Evolutionary conservation across 2,797 vertebrate species (phyloP).

Genomic region (Alfaro cultratus): DNA sequence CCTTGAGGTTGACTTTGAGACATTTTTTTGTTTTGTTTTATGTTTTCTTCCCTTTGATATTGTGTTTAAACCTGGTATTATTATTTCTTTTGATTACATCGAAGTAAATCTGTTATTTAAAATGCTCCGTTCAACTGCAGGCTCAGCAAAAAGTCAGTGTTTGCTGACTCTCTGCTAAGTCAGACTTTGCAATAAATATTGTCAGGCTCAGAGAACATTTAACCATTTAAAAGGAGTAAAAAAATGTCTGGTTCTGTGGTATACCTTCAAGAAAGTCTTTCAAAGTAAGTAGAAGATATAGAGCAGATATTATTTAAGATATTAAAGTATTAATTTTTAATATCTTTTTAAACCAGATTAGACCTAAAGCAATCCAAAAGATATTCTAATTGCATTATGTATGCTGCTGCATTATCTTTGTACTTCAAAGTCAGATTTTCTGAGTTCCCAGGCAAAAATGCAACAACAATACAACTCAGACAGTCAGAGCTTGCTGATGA

Average conservation of each 20-base stretch:
- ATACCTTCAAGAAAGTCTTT: background rate
- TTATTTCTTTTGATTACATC: conserved; percentile 23
- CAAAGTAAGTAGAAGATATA: background rate
- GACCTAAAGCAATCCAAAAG: background rate
- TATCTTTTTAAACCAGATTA: background rate
- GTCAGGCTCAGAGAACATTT: conserved; percentile 14
- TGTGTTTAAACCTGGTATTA: conserved; percentile 18
- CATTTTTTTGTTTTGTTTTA: conserved; percentile 22
- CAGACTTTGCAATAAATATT: conserved; percentile 31
- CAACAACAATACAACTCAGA: background rate
- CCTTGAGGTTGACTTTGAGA: conserved; percentile 45
- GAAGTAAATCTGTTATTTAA: conserved; percentile 32
- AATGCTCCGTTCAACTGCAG: conserved; percentile 22
- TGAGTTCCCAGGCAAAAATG: background rate
- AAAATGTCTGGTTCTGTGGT: background rate
- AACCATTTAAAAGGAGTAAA: background rate
- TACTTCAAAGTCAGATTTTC: background rate
- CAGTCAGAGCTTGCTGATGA: background rate
- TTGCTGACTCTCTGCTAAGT: background rate
- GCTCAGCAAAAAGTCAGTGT: background rate
- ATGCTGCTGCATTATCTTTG: background rate
- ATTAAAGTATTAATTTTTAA: background rate
- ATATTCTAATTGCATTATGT: background rate
- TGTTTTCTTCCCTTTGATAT: conserved; percentile 28
- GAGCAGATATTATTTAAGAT: background rate